phyloP scores from a whole-genome alignment of 2,797 vertebrate genomes.

The Acrossocheilus wenchowensis region DNA sequence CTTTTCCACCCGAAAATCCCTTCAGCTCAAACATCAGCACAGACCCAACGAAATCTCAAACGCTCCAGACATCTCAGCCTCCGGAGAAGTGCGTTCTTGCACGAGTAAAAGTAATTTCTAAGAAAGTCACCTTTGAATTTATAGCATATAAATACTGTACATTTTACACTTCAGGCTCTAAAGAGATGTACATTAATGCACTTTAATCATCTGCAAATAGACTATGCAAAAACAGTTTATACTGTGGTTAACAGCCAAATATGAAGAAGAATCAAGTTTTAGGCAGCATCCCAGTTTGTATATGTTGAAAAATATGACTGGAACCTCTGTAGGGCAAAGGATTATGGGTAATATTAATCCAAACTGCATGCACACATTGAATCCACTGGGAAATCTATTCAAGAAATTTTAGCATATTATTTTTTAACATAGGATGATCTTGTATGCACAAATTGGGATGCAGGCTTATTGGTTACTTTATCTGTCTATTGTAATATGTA shows the following conservation, averaged over 20 bases:
- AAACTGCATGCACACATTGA: background rate
- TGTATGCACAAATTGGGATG: background rate
- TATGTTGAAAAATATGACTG: background rate
- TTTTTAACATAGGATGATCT: background rate
- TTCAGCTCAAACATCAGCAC: slow-evolving; percentile 46
- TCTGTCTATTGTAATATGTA: background rate
- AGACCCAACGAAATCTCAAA: slow-evolving; percentile 38
- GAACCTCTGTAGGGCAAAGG: background rate
- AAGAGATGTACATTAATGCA: background rate
- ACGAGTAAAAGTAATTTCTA: slow-evolving; percentile 18
- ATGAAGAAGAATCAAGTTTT: background rate
- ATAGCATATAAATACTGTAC: slow-evolving; percentile 1
- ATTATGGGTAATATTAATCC: slow-evolving; percentile 8
- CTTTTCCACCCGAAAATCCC: slow-evolving; percentile 45
- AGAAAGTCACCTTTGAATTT: slow-evolving; percentile 17
- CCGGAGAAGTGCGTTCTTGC: background rate
- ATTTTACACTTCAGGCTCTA: slow-evolving; percentile 6
- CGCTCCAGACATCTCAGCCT: slow-evolving; percentile 18
- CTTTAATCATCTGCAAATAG: background rate
- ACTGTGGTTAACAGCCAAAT: background rate
- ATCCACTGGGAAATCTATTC: background rate
- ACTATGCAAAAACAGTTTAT: background rate
- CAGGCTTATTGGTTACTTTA: background rate
- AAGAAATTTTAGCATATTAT: background rate
- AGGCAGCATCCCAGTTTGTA: background rate